These are phyloP conservation scores for Pteropus alecto DNA, from an alignment of 2,113 vertebrate species.

Conservation along the genomic window DNA sequence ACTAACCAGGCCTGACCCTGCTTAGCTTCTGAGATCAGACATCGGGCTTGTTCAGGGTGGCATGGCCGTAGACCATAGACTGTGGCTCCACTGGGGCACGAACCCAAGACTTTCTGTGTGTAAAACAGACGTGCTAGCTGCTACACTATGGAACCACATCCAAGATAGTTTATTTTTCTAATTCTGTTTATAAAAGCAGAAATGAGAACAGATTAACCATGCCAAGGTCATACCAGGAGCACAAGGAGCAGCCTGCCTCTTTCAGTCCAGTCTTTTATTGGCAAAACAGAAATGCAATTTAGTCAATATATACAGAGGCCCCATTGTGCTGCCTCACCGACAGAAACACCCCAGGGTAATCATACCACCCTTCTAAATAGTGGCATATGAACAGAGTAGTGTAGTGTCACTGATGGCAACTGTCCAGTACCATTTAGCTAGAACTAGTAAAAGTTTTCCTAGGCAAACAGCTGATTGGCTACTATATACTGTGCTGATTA, in stretches of 20 bases:
- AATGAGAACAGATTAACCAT: slow-evolving; percentile 58
- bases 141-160: no score
- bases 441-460: slow-evolving; percentile 26
- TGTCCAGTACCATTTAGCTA: background rate
- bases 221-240: slow-evolving; percentile 34
- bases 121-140: no score
- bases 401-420: slow-evolving; percentile 22
- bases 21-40: no score
- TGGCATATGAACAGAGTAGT: background rate
- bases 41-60: no score
- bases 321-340: slow-evolving; percentile 50
- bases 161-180: slow-evolving; percentile 60
- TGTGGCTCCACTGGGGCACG: no score
- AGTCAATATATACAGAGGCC: slow-evolving; percentile 55
- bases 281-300: slow-evolving; percentile 55
- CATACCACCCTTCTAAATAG: slow-evolving; percentile 14
- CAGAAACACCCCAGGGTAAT: slow-evolving; percentile 1
- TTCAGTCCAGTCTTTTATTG: slow-evolving; percentile 44
- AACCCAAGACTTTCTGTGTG: no score
- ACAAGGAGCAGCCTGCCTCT: slow-evolving; percentile 49
- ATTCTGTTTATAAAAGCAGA: slow-evolving; percentile 73
- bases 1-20: no score
- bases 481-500: background rate
- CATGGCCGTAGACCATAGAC: no score
- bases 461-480: slow-evolving; percentile 29